phyloP scores from a whole-genome alignment of 2,888 invertebrate genomes.

The Synergus japonicus region DNA sequence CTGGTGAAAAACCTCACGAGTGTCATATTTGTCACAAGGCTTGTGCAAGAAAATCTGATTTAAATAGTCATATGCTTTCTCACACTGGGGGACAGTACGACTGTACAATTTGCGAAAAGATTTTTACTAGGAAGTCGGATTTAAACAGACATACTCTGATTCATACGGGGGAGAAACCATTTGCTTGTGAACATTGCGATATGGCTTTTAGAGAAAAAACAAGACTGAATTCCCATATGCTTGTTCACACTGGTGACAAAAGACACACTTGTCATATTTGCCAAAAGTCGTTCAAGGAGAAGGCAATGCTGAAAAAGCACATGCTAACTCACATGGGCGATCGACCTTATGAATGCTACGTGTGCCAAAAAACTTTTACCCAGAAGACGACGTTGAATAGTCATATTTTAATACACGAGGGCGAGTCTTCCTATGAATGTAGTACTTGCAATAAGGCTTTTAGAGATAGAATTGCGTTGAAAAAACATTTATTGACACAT shows the following conservation, averaged over 20 bases:
- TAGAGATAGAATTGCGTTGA: constrained; percentile 66
- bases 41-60: constrained; percentile 73
- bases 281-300: constrained; percentile 70
- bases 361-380: constrained; percentile 71
- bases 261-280: constrained; percentile 72
- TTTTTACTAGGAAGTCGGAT: constrained; percentile 74
- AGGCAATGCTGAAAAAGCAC: constrained; percentile 69
- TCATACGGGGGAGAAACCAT: constrained; percentile 73
- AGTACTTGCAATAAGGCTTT: constrained; percentile 70
- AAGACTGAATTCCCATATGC: constrained; percentile 71
- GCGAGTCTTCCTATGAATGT: constrained; percentile 69
- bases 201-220: constrained; percentile 74
- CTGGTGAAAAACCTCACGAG: constrained; percentile 73
- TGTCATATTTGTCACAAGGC: constrained; percentile 75
- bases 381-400: constrained; percentile 71
- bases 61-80: constrained; percentile 74
- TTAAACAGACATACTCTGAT: constrained; percentile 72
- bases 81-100: constrained; percentile 75
- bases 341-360: constrained; percentile 69
- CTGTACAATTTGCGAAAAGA: constrained; percentile 74
- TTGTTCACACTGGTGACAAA: constrained; percentile 71
- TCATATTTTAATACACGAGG: constrained; percentile 69
- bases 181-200: constrained; percentile 70
- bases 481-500: constrained; percentile 70
- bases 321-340: constrained; percentile 72